Conservation (phyloP, 2,113 vertebrate genomes). For the Ctenomys sociabilis region DNA sequence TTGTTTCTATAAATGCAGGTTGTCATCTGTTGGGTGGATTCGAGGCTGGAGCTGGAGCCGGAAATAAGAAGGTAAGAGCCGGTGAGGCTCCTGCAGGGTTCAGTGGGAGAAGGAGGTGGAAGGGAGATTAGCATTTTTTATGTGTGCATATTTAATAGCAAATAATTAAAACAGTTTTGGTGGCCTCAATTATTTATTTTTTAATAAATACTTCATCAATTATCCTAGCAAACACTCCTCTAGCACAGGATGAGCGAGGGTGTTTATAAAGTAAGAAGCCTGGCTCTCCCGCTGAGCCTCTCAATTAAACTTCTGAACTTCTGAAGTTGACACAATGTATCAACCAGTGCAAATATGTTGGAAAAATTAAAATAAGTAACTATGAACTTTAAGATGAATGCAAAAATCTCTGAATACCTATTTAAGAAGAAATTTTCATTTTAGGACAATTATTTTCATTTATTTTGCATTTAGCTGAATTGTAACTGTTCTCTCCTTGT, state of each 20-base stretch:
- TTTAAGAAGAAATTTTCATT: slow-evolving; percentile 27
- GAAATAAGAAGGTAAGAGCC: background rate
- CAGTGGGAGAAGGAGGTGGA: background rate
- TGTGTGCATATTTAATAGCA: background rate
- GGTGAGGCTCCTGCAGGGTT: background rate
- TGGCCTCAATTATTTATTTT: background rate
- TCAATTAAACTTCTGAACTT: too few relatives aligned
- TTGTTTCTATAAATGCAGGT: background rate
- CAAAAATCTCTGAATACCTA: background rate
- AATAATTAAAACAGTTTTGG: background rate
- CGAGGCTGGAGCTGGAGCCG: background rate
- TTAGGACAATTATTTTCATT: background rate
- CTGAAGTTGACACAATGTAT: too few relatives aligned
- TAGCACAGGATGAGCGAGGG: too few relatives aligned
- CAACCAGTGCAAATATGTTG: too few relatives aligned
- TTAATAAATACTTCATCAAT: background rate
- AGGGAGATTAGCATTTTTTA: background rate
- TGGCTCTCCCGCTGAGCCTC: too few relatives aligned
- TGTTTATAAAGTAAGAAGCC: too few relatives aligned
- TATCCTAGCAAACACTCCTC: background rate
- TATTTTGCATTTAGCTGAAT: background rate
- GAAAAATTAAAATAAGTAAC: background rate
- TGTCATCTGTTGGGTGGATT: background rate
- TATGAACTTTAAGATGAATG: background rate
- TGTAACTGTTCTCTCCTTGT: slow-evolving; percentile 23